These are phyloP conservation scores for Eretmodus cyanostictus DNA, from an alignment of 2,113 vertebrate species.

Conservation along the genomic window DNA sequence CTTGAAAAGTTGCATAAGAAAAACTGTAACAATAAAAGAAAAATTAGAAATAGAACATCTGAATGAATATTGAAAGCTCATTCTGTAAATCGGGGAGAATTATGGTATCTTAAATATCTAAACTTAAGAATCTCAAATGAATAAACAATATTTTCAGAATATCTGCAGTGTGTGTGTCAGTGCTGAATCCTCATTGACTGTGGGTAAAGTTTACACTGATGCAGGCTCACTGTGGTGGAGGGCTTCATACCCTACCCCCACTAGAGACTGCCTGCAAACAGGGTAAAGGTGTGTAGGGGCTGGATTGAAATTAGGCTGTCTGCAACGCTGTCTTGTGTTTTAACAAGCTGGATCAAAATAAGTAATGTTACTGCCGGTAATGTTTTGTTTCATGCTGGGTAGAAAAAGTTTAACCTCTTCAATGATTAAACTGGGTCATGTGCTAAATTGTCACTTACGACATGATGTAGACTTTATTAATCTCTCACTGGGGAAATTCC, in stretches of 20 bases:
- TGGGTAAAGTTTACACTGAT: background rate
- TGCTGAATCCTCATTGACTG: background rate
- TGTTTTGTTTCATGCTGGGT: background rate
- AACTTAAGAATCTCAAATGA: background rate
- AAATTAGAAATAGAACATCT: background rate
- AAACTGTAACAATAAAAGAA: background rate
- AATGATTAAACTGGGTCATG: background rate
- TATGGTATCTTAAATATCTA: background rate
- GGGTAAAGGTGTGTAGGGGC: background rate
- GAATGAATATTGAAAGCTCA: background rate
- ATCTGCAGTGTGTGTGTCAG: background rate
- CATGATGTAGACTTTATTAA: background rate
- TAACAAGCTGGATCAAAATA: background rate
- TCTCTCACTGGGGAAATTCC: background rate
- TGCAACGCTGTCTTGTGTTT: background rate
- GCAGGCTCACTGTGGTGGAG: background rate
- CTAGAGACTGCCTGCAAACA: background rate
- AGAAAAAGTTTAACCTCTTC: background rate
- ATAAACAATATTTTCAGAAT: background rate
- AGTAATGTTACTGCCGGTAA: background rate
- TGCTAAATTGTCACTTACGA: background rate
- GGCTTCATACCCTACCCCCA: background rate
- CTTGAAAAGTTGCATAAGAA: background rate
- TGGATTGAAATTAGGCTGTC: background rate
- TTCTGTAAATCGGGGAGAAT: background rate